Percentiles rank a stretch among this genome's conserved stretches.
phyloP scores from a whole-genome alignment of 1,140 invertebrate genomes.

The Drusus annulatus region DNA sequence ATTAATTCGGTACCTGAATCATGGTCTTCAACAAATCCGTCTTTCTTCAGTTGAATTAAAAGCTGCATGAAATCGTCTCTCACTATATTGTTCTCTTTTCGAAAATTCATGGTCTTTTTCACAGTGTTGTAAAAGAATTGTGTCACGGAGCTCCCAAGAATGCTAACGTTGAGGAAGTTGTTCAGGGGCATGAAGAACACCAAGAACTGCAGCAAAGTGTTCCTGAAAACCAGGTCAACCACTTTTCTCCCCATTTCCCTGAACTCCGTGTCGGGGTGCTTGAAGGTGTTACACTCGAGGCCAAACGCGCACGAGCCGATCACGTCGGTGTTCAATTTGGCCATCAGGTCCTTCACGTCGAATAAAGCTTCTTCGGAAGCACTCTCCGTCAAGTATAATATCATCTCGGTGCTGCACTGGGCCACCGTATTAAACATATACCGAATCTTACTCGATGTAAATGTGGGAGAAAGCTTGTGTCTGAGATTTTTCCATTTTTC shows the following conservation, averaged over 20 bases:
- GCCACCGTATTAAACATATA: conserved; percentile 68
- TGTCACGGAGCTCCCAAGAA: conserved; percentile 62
- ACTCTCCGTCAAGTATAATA: conserved; percentile 59
- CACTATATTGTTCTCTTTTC: conserved; percentile 67
- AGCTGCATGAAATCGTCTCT: conserved; percentile 74
- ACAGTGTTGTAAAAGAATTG: conserved; percentile 69
- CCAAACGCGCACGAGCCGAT: conserved; percentile 75
- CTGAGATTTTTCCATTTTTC: conserved; percentile 73
- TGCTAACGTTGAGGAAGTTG: conserved; percentile 33
- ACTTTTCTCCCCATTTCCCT: conserved; percentile 65
- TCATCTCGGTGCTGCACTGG: conserved; percentile 62
- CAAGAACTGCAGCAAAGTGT: conserved; percentile 8
- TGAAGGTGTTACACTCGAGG: conserved; percentile 71
- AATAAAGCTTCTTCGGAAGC: conserved; percentile 55
- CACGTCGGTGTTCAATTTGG: conserved; percentile 73
- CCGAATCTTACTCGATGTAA: conserved; percentile 75
- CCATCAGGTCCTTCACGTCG: conserved; percentile 66
- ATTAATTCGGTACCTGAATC: conserved; percentile 43
- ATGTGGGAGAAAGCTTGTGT: conserved; percentile 71
- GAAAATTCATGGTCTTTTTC: conserved; percentile 66
- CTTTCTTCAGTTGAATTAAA: conserved; percentile 71
- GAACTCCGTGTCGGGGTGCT: conserved; percentile 69
- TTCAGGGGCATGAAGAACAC: conserved; percentile 34
- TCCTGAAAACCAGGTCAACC: conserved; percentile 44
- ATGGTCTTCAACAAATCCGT: conserved; percentile 62